Percentiles rank a stretch among this genome's conserved stretches.
phyloP scores from a whole-genome alignment of 2,113 vertebrate species.

The Brevimyrus niger region DNA sequence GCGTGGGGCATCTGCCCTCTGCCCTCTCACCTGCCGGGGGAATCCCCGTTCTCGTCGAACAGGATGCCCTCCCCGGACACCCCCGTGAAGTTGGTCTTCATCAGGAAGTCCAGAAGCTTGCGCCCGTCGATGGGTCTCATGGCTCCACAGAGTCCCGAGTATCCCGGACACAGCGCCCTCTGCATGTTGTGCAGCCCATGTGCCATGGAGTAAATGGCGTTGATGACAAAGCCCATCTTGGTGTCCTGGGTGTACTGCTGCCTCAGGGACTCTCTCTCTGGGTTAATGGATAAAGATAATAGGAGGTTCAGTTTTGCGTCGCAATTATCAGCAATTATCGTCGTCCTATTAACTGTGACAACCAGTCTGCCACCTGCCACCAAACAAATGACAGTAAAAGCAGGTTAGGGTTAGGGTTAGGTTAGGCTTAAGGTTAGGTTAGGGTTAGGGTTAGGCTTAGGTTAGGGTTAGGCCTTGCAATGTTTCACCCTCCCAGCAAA shows the following conservation, averaged over 20 bases:
- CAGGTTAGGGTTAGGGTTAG: too few relatives aligned
- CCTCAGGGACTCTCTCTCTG: constrained; percentile 79
- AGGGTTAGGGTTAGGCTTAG: too few relatives aligned
- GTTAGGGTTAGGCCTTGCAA: too few relatives aligned
- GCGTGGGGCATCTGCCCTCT: background rate
- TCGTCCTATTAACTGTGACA: background rate
- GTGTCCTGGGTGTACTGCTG: constrained; percentile 94
- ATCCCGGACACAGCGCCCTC: constrained; percentile 74
- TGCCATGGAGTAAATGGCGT: constrained; percentile 97
- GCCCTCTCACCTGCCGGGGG: constrained; percentile 81
- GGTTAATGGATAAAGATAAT: background rate
- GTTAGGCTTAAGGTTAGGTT: too few relatives aligned
- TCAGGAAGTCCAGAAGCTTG: constrained; percentile 86
- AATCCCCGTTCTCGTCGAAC: constrained; percentile 94
- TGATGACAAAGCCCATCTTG: constrained; percentile 99
- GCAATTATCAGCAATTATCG: background rate
- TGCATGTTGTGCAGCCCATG: constrained; percentile 97
- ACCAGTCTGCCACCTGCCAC: background rate
- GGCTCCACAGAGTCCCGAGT: constrained; percentile 81
- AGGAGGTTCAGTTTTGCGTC: background rate
- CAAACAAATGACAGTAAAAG: constrained; percentile 1
- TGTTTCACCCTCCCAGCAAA: background rate
- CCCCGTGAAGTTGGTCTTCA: constrained; percentile 95
- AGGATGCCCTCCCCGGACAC: constrained; percentile 89
- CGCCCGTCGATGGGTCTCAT: constrained; percentile 92